These are phyloP conservation scores for Sternotherus odoratus DNA, from an alignment of 2,797 vertebrate species.

Conservation along the genomic window DNA sequence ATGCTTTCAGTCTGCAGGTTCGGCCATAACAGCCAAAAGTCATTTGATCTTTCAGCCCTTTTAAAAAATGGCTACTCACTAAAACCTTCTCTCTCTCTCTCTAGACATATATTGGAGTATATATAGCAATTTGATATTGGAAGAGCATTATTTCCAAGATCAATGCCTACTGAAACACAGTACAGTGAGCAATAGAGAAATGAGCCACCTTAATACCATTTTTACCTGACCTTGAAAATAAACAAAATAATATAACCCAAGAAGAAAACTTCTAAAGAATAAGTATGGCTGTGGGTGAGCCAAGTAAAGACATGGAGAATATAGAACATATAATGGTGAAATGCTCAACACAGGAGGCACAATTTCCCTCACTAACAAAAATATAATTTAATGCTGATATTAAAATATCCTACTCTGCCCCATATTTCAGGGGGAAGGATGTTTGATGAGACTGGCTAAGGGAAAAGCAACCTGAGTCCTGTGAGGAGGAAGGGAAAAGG, in stretches of 20 bases:
- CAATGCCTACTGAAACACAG: background rate
- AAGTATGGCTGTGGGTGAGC: background rate
- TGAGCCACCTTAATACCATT: background rate
- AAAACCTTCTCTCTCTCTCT: background rate
- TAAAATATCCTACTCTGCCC: no score
- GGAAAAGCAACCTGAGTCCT: no score
- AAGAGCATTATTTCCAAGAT: background rate
- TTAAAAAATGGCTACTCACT: background rate
- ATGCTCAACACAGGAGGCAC: background rate
- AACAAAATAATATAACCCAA: background rate
- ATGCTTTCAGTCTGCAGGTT: background rate
- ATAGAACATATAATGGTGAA: background rate
- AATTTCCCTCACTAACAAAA: no score
- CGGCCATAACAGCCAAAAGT: background rate
- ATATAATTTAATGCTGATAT: no score
- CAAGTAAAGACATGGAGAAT: background rate
- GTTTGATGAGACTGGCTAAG: no score
- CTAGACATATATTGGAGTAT: background rate
- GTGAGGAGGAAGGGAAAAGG: no score
- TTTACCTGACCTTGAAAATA: background rate
- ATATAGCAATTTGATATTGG: background rate
- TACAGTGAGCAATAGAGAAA: background rate
- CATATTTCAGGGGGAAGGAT: no score
- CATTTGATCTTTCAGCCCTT: background rate
- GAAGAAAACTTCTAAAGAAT: background rate